phyloP scores from a whole-genome alignment of 2,888 invertebrate species.

The Eupeodes latifasciatus region DNA sequence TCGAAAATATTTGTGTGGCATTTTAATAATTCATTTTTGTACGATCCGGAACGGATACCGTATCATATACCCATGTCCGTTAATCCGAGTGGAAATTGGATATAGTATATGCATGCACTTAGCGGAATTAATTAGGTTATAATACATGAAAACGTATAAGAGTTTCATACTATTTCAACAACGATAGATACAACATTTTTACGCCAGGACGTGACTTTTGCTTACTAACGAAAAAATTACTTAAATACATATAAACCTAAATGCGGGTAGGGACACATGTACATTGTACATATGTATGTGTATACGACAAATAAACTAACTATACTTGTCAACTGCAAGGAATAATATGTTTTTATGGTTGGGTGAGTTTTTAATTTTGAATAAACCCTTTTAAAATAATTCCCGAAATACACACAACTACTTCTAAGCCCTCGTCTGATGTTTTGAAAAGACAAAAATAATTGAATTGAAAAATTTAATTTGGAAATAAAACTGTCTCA shows the following conservation, averaged over 20 bases:
- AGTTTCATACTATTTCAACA: not conserved
- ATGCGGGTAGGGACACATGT: not conserved
- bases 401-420: not conserved
- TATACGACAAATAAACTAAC: not conserved
- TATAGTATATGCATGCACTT: slow-evolving; percentile 11
- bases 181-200: not conserved
- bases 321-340: slow-evolving; percentile 12
- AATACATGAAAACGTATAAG: not conserved
- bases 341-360: not conserved
- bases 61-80: not conserved
- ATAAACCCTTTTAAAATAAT: not conserved
- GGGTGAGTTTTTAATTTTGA: slow-evolving; percentile 1
- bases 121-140: slow-evolving; percentile 28
- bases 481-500: not conserved
- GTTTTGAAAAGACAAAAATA: slow-evolving; percentile 8
- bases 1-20: not conserved
- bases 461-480: not conserved
- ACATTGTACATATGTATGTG: too few relatives aligned
- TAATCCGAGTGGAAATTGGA: slow-evolving; percentile 20
- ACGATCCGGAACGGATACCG: not conserved
- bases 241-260: not conserved
- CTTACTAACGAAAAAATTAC: not conserved
- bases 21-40: slow-evolving; percentile 24
- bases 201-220: slow-evolving; percentile 1
- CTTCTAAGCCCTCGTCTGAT: not conserved